phyloP scores from a whole-genome alignment of 2,888 invertebrate species.

The Priapulus caudatus region DNA sequence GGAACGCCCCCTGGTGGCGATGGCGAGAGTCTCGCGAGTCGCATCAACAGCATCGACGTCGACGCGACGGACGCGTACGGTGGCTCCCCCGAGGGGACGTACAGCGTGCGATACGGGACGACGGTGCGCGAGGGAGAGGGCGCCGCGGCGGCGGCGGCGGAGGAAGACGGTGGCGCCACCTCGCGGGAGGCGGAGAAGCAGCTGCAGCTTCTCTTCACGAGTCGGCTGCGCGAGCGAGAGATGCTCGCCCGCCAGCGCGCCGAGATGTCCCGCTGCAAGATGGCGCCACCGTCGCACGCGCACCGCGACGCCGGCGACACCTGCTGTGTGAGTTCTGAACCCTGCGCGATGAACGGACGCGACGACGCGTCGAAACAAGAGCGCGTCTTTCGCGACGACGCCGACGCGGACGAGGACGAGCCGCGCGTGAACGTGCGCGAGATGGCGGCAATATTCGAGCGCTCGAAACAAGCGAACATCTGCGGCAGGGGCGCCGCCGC shows the following conservation, averaged over 20 bases:
- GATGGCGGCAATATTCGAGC: not conserved
- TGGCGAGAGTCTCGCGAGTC: conserved; percentile 1
- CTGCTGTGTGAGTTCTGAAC: not conserved
- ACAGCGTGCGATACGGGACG: not conserved
- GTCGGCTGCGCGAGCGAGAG: not conserved
- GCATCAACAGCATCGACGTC: conserved; percentile 1
- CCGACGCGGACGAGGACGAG: not conserved
- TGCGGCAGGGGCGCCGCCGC: not conserved
- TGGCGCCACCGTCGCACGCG: not conserved
- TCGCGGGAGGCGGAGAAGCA: not conserved
- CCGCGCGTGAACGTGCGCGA: not conserved
- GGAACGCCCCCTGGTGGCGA: not conserved
- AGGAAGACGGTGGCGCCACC: not conserved
- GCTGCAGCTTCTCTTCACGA: not conserved
- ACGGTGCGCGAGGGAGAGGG: not conserved
- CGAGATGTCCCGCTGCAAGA: not conserved
- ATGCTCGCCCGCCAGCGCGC: not conserved
- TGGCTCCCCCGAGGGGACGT: not conserved
- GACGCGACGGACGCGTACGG: not conserved
- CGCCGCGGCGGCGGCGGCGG: not conserved
- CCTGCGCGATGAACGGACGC: not conserved
- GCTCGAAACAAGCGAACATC: no score
- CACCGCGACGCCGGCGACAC: not conserved
- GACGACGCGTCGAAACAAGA: not conserved
- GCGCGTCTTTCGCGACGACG: not conserved